Percentiles rank a stretch among this genome's conserved stretches.
Conservation (phyloP, 53 echinoderm and acorn worm genomes). For the Glandiceps talaboti region DNA sequence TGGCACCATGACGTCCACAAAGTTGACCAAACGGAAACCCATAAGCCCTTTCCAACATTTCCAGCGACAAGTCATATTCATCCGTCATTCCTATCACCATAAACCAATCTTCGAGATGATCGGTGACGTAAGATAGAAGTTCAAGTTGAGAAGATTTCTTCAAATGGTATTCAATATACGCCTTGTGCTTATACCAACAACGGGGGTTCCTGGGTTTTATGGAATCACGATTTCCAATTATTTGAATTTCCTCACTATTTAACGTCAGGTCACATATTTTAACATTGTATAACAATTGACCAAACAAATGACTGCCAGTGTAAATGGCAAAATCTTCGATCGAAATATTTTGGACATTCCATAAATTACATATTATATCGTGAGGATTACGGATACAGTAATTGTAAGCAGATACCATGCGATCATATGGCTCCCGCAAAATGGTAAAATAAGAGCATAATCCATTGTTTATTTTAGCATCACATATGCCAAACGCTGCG, state of each 20-base stretch:
- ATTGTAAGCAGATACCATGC: not conserved
- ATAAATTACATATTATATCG: not conserved
- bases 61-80: not conserved
- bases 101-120: not conserved
- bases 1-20: not conserved
- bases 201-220: not conserved
- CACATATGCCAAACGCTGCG: not conserved
- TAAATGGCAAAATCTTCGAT: not conserved
- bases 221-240: not conserved
- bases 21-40: not conserved
- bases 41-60: not conserved
- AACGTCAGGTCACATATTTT: not conserved
- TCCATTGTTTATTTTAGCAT: not conserved
- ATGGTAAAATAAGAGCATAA: not conserved
- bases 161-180: not conserved
- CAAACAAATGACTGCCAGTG: not conserved
- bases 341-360: not conserved
- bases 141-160: not conserved
- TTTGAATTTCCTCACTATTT: not conserved
- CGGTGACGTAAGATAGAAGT: not conserved
- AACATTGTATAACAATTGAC: not conserved
- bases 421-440: not conserved
- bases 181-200: not conserved
- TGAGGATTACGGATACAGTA: not conserved
- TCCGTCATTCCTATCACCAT: not conserved